Conservation (phyloP, 2,888 invertebrate species). For the Zeuzera pyrina region DNA sequence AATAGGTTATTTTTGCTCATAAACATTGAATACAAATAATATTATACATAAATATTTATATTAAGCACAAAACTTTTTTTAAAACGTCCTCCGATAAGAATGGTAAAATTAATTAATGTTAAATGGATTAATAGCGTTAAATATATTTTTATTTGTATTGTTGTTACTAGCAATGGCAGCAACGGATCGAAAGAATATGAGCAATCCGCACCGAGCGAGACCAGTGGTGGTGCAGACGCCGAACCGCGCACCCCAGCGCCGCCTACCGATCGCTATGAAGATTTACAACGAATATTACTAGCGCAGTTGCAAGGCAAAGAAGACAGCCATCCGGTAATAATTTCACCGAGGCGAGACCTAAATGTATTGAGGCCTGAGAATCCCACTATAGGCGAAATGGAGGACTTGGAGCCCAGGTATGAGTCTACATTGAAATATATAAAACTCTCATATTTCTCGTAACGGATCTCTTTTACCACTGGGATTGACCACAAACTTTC, state of each 20-base stretch:
- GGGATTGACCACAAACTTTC: too few species aligned
- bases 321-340: slow-evolving; percentile 64
- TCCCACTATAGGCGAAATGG: slow-evolving; percentile 80
- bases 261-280: slow-evolving; percentile 75
- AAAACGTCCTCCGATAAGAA: too few species aligned
- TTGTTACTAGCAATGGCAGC: slow-evolving; percentile 47
- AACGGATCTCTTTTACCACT: background rate
- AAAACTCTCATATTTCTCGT: background rate
- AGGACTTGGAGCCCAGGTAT: slow-evolving; percentile 73
- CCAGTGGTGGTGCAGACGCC: slow-evolving; percentile 41
- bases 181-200: slow-evolving; percentile 61
- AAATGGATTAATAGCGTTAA: too few species aligned
- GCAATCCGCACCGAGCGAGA: slow-evolving; percentile 58
- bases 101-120: too few species aligned
- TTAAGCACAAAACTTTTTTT: too few species aligned
- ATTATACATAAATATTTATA: too few species aligned
- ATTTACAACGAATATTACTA: slow-evolving; percentile 71
- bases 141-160: too few species aligned
- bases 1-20: too few species aligned
- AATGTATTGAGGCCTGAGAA: slow-evolving; percentile 73
- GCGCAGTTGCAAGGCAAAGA: slow-evolving; percentile 64
- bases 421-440: slow-evolving; percentile 14
- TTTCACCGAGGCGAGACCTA: slow-evolving; percentile 67
- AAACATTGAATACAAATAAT: too few species aligned
- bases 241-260: slow-evolving; percentile 51